These are phyloP conservation scores for Amphipoea lucens DNA, from an alignment of 2,888 invertebrate genomes.

Conservation along the genomic window DNA sequence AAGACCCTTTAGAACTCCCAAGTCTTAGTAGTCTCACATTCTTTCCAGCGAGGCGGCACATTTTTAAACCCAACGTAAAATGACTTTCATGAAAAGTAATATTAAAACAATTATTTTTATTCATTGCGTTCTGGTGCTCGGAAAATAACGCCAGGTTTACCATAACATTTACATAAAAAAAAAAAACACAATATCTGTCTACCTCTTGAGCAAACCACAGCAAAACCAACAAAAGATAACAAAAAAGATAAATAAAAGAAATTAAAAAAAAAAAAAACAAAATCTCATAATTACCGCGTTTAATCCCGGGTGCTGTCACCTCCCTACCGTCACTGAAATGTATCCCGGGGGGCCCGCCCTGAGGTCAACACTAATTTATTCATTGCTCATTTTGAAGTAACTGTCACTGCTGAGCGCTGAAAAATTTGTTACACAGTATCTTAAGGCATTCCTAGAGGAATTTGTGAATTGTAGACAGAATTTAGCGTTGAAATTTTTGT, in stretches of 20 bases:
- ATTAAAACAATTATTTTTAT: too few relatives aligned
- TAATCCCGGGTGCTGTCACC: conserved; percentile 57
- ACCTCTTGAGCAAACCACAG: not conserved
- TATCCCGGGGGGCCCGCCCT: conserved; percentile 79
- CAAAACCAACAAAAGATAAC: not conserved
- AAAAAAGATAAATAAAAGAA: not conserved
- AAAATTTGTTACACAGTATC: conserved; percentile 61
- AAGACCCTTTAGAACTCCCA: too few relatives aligned
- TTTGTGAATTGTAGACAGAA: conserved; percentile 29
- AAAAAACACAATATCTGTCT: not conserved
- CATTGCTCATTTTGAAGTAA: conserved; percentile 81
- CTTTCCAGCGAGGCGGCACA: too few relatives aligned
- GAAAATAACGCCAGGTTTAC: too few relatives aligned
- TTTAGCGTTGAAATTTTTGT: conserved; percentile 35
- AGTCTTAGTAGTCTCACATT: too few relatives aligned
- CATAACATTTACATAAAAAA: too few relatives aligned
- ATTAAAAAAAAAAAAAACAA: not conserved
- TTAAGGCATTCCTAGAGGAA: conserved; percentile 30
- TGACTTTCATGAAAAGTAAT: too few relatives aligned
- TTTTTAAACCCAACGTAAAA: too few relatives aligned
- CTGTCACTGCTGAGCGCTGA: conserved; percentile 63
- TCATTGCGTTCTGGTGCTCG: too few relatives aligned
- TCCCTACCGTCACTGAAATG: conserved; percentile 72
- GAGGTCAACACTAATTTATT: conserved; percentile 83
- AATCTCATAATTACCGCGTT: conserved; percentile 26